Conservation (phyloP, 2,113 vertebrate species). For the Syngnathoides biaculeatus region DNA sequence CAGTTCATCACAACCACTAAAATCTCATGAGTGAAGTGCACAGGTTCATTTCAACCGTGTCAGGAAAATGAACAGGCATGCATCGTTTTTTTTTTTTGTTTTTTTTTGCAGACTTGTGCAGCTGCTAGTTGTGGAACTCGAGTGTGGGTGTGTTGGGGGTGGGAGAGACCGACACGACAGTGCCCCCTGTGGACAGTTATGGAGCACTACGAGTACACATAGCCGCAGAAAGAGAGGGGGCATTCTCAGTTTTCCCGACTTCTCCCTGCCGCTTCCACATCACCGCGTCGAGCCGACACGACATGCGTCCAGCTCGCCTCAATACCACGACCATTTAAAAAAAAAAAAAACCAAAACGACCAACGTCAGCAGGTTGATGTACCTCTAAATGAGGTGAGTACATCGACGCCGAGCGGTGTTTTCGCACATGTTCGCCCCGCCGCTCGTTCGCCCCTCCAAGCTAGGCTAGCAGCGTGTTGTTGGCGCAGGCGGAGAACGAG, state of each 20-base stretch:
- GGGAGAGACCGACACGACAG: conserved; percentile 17
- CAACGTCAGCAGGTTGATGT: background rate
- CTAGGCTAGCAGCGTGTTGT: conserved; percentile 48
- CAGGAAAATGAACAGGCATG: conserved; percentile 22
- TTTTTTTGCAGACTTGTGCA: conserved; percentile 22
- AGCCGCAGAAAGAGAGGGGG: conserved; percentile 59
- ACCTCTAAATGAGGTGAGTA: conserved; percentile 54
- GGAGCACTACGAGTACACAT: conserved; percentile 39
- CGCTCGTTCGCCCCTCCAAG: conserved; percentile 44
- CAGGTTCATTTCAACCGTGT: conserved; percentile 21
- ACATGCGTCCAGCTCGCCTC: conserved; percentile 30
- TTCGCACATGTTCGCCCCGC: conserved; percentile 32
- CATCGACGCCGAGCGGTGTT: conserved; percentile 30
- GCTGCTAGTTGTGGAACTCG: background rate
- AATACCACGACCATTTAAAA: background rate
- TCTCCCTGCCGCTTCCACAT: conserved; percentile 62
- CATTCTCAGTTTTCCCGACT: conserved; percentile 64
- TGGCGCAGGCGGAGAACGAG: conserved; percentile 62
- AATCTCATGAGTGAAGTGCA: conserved; percentile 12
- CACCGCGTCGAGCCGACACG: conserved; percentile 49
- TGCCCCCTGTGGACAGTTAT: conserved; percentile 66
- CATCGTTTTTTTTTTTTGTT: no score
- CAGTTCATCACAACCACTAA: background rate
- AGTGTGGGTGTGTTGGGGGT: background rate
- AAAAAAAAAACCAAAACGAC: no score